Base-by-base conservation (phyloP, 2,113 vertebrate species). In the Athene cunicularia region DNA sequence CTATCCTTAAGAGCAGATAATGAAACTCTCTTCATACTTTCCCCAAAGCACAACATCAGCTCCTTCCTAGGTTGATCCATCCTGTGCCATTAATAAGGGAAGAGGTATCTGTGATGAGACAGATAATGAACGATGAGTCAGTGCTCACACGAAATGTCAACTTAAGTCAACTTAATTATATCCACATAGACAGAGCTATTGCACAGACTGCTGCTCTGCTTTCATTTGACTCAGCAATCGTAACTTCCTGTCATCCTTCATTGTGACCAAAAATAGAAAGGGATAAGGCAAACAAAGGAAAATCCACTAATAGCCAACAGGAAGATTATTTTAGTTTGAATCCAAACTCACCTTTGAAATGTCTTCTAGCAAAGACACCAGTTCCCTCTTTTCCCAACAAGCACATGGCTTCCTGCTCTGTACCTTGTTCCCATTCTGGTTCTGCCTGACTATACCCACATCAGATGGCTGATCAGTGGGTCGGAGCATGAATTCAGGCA, bases 391-490 rank as follows among this genome's bases (percentile, higher is more conserved):
- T 62, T 58, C 22, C 9, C 28, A 71, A 6, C 8, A 77, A 35
- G 24, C 1, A 0, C 5, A 2, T 9, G 5, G 24, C 39, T 76
- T 77, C 63, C 39, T 80, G 45, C 37, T 74, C 74, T 3, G 1
- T 19, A 18, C 5, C 10, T 72, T 39, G 5, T 10, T 71, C 62
- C 66, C 12, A 20, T 22, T 52, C 53, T 53, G 33, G 39, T 83
- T 35, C 39, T 60, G 8, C 24, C 26, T 72, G 24, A 23, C 23
- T 35, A n/a, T 9, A n/a, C 8, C 10, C 39, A 20, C 7, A 32
- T 52, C 17, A 30, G 55, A 77, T 1, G 5, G 47, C 20, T 8
- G 8, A 43, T 23, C 49, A 52, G 53, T 21, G 15, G 41, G 23
- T 41, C 39, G 39, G 8, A 11, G 4, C 21, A 53, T 1, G 20